phyloP scores from a whole-genome alignment of 2,888 invertebrate species.

The Heliconius sara region DNA sequence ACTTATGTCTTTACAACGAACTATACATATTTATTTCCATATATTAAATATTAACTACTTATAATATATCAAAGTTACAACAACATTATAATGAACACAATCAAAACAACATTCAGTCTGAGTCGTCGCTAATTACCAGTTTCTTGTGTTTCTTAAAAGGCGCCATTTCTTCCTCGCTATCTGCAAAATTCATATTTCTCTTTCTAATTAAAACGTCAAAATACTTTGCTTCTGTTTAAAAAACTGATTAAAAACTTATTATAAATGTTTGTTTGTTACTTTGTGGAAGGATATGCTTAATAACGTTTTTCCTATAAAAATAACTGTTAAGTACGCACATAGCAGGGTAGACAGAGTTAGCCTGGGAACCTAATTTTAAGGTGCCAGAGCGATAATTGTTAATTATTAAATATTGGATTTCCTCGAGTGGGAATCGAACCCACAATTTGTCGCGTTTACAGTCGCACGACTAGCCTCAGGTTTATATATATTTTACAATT shows the following conservation, averaged over 20 bases:
- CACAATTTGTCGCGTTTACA: too few species aligned
- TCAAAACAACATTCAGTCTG: constrained; percentile 58
- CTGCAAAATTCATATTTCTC: constrained; percentile 45
- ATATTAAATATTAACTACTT: neutral
- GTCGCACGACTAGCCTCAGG: too few species aligned
- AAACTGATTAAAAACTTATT: neutral
- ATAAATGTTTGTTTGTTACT: neutral
- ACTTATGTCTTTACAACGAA: neutral
- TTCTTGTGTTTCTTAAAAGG: constrained; percentile 63
- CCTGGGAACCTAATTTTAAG: too few species aligned
- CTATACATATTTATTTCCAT: neutral
- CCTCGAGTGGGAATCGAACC: too few species aligned
- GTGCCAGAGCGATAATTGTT: too few species aligned
- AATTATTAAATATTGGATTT: too few species aligned
- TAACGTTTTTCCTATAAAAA: neutral
- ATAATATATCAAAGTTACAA: neutral
- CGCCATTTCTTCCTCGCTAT: constrained; percentile 66
- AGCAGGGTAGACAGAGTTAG: too few species aligned
- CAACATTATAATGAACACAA: neutral
- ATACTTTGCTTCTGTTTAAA: constrained; percentile 15
- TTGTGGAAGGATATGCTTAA: neutral
- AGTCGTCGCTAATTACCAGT: constrained; percentile 73
- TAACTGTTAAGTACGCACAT: neutral
- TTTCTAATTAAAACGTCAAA: constrained; percentile 38
- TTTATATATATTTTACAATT: too few species aligned